Conservation (phyloP, 1,140 invertebrate species). For the Chironomus striatipennis region DNA sequence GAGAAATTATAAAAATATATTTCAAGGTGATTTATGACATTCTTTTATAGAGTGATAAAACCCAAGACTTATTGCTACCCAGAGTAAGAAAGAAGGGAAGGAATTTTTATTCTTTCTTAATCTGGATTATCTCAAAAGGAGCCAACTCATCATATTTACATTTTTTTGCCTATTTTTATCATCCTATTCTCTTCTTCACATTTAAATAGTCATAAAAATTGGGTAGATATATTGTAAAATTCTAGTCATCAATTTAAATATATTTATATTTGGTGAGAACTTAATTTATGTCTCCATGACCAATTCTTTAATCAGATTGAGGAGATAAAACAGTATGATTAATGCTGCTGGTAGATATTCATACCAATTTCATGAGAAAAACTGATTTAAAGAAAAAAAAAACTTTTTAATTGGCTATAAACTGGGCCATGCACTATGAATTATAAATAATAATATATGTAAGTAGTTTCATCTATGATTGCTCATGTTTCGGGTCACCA, state of each 20-base stretch:
- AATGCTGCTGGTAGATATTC: slow-evolving; percentile 8
- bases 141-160: slow-evolving; percentile 2
- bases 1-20: not conserved
- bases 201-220: not conserved
- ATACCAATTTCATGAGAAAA: not conserved
- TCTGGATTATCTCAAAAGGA: slow-evolving; percentile 20
- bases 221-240: not conserved
- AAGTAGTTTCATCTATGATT: not conserved
- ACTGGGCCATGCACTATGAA: not conserved
- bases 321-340: slow-evolving; percentile 12
- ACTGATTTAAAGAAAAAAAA: not conserved
- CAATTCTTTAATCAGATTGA: slow-evolving; percentile 13
- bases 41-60: slow-evolving; percentile 17
- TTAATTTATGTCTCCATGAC: not conserved
- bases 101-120: not conserved
- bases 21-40: slow-evolving; percentile 5
- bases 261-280: not conserved
- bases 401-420: slow-evolving; percentile 10
- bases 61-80: not conserved
- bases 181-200: not conserved
- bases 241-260: not conserved
- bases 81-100: not conserved
- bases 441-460: not conserved
- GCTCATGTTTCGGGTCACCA: not conserved
- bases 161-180: not conserved